A percentile compares a stretch with the other conserved stretches of the same genome.
These are phyloP conservation scores for Pristionchus arcanus DNA, from an alignment of 2,888 invertebrate genomes.

Conservation along the genomic window DNA sequence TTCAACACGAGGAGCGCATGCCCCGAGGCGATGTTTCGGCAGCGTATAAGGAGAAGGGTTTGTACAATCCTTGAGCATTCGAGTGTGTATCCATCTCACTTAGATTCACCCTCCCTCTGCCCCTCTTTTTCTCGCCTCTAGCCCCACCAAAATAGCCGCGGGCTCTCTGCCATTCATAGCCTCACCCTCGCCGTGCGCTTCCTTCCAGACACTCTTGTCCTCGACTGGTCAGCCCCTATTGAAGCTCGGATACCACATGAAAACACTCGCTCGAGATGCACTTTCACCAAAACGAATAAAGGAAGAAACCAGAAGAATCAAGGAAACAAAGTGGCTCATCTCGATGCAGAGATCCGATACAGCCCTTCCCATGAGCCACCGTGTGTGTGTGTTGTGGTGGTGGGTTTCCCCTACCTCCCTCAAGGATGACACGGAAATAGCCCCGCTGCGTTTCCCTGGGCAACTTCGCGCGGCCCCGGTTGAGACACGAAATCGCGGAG, in stretches of 20 bases:
- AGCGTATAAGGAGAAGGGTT: not conserved
- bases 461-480: not conserved
- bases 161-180: conserved; percentile 16
- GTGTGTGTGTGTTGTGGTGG: not conserved
- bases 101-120: conserved; percentile 21
- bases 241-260: too few relatives aligned
- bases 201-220: too few relatives aligned
- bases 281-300: not conserved
- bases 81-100: conserved; percentile 42
- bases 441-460: not conserved
- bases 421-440: conserved; percentile 25
- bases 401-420: not conserved
- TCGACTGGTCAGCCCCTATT: too few relatives aligned
- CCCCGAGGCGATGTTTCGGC: too few relatives aligned
- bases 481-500: conserved; percentile 29
- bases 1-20: not conserved
- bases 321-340: not conserved
- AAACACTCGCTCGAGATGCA: too few relatives aligned
- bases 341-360: not conserved
- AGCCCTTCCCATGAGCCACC: not conserved
- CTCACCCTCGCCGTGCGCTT: not conserved
- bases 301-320: not conserved
- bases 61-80: not conserved
- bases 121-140: not conserved
- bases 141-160: too few relatives aligned